Evolutionary conservation across 2,888 invertebrate genomes (phyloP).

Genomic region (Drosophila pseudotalamancana): DNA sequence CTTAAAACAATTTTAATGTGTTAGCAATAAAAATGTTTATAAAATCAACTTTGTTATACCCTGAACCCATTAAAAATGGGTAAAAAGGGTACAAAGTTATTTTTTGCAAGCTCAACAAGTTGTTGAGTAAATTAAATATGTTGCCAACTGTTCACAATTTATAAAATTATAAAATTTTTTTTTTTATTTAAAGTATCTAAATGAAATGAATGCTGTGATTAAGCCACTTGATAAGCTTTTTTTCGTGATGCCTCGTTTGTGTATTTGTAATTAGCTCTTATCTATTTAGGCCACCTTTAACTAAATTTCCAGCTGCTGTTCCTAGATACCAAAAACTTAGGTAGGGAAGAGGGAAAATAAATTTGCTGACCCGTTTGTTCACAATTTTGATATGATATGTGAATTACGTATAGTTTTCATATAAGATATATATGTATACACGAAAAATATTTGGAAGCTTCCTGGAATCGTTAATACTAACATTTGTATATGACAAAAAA

Average conservation of each 20-base stretch:
- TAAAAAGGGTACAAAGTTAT: too few species aligned
- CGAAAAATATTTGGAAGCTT: neutral
- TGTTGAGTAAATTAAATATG: neutral
- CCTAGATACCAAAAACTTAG: neutral
- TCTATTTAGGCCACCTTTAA: constrained; percentile 23
- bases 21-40: too few species aligned
- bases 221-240: constrained; percentile 18
- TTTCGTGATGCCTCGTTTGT: neutral
- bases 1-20: too few species aligned
- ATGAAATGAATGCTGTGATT: neutral
- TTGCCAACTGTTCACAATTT: neutral
- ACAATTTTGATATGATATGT: neutral
- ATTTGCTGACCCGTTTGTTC: too few species aligned
- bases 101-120: constrained; percentile 27
- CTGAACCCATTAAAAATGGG: too few species aligned
- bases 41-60: too few species aligned
- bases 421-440: neutral
- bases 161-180: neutral
- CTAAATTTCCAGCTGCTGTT: neutral
- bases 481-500: constrained; percentile 1
- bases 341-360: neutral
- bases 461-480: constrained; percentile 5
- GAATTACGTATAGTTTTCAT: constrained; percentile 2
- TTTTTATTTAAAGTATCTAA: neutral
- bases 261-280: constrained; percentile 10